Percentiles rank a stretch among this genome's conserved stretches.
These are phyloP conservation scores for Oscheius sp. DNA, from an alignment of 2,888 invertebrate species.

Conservation along the genomic window DNA sequence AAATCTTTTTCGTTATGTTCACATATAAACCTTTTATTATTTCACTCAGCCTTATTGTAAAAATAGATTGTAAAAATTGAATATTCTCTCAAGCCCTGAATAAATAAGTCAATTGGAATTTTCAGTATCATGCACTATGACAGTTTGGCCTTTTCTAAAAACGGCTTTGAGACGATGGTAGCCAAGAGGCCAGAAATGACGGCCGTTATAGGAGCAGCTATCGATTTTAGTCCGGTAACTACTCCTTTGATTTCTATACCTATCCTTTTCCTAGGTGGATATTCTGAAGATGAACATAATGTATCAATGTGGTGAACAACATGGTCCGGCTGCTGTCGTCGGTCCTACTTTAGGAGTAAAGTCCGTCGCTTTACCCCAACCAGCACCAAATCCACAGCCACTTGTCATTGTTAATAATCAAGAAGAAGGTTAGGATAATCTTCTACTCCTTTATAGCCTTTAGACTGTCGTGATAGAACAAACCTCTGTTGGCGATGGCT, in stretches of 20 bases:
- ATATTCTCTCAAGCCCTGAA: constrained; percentile 44
- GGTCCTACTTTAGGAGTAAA: constrained; percentile 26
- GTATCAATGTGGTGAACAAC: constrained; percentile 61
- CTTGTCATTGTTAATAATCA: constrained; percentile 31
- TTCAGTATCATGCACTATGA: constrained; percentile 70
- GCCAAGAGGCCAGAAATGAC: constrained; percentile 67
- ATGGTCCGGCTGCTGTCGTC: constrained; percentile 13
- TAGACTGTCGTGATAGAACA: constrained; percentile 62
- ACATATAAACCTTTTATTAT: too few species aligned
- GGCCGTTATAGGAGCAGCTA: constrained; percentile 66
- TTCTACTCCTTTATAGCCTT: background rate
- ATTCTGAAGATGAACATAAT: constrained; percentile 69
- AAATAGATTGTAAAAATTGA: too few species aligned
- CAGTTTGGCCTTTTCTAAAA: constrained; percentile 66
- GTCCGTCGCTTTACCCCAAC: constrained; percentile 14
- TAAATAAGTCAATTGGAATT: too few species aligned
- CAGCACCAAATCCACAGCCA: background rate
- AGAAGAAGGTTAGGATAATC: constrained; percentile 35
- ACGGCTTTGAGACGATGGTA: constrained; percentile 64
- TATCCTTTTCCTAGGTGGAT: constrained; percentile 45
- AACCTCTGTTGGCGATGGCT: constrained; percentile 69
- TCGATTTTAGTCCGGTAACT: constrained; percentile 65
- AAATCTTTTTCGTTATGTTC: too few species aligned
- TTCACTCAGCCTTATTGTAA: too few species aligned
- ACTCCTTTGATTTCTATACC: background rate